Base-by-base conservation (phyloP, 2,888 invertebrate genomes). In the Diarsia dahlii region DNA sequence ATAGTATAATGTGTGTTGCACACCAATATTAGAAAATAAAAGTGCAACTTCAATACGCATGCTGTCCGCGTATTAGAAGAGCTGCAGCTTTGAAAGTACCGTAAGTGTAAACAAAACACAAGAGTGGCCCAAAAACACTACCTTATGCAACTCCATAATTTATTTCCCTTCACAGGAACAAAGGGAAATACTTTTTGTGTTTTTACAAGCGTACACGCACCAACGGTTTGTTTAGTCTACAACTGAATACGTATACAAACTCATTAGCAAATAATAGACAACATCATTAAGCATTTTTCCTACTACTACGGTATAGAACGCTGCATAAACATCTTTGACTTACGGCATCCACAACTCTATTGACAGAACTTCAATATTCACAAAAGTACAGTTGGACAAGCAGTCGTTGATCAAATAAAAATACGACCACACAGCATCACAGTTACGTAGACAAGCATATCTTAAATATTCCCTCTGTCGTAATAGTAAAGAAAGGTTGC, bases 351-450 rank as follows among this genome's bases (percentile, higher is more conserved):
- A 84, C 80, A 79, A 69, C 63, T 70, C 34, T 84, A 75, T 84
- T 86, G 83, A 84, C 83, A 80, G 83, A 71, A 74, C 66, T 75
- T 74, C 64, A 82, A 82, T 86, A 84, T 88, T 82, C 84, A 87
- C 82, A 77, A 81, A 82, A 85, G 84, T 82, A 87, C 89, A 91
- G 86, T 90, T 90, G 87, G 81, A 62, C 73, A 88, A 89, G 86
- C 80, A 88, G 65, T 76, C 69, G 76, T 74, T 78, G 71, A 76
- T 82, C 78, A 89, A 88, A 89, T 78, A 87, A 77, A 82, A 82
- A 83, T 67, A 75, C 52, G 75, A 75, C 87, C 84, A 80, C 89
- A 82, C 85, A 85, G 60, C 85, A 85, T 64, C 70, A 82, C 69
- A 60, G 72, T 65, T 83, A 67, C 84, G 84, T 80, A 81, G 62